Conservation (phyloP, 92 coral and sea anemone species). For the Porites cylindrica region DNA sequence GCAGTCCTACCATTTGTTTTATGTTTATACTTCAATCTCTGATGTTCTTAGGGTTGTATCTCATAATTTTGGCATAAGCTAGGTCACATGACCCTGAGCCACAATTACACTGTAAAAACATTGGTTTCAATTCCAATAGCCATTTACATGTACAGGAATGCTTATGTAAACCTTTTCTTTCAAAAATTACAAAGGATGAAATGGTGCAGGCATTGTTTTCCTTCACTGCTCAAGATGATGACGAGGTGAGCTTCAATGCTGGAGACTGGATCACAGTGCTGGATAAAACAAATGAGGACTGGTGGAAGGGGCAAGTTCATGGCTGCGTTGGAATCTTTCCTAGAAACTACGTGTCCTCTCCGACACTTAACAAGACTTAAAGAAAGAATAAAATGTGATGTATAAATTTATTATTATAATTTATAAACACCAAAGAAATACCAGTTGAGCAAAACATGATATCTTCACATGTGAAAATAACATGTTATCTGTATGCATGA, state of each 20-base stretch:
- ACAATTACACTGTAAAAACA: too few species aligned
- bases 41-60: too few species aligned
- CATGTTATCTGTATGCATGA: too few species aligned
- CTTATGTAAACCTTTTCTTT: background rate
- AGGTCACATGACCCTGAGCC: too few species aligned
- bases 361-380: conserved; percentile 1
- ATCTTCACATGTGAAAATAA: too few species aligned
- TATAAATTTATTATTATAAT: background rate
- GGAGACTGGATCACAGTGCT: conserved; percentile 87
- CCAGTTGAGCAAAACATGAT: too few species aligned
- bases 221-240: conserved; percentile 90
- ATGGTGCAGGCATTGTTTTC: conserved; percentile 69
- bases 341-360: conserved; percentile 75
- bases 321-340: conserved; percentile 87
- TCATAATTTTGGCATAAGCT: too few species aligned
- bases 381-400: background rate
- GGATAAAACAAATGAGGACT: conserved; percentile 81
- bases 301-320: conserved; percentile 93
- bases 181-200: conserved; percentile 23
- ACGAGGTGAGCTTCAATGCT: conserved; percentile 83
- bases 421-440: too few species aligned
- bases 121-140: too few species aligned
- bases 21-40: too few species aligned
- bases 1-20: too few species aligned
- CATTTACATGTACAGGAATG: too few species aligned